A percentile compares a stretch with the other conserved stretches of the same genome.
phyloP scores from a whole-genome alignment of 2,797 vertebrate genomes.

The Muscicapa striata region DNA sequence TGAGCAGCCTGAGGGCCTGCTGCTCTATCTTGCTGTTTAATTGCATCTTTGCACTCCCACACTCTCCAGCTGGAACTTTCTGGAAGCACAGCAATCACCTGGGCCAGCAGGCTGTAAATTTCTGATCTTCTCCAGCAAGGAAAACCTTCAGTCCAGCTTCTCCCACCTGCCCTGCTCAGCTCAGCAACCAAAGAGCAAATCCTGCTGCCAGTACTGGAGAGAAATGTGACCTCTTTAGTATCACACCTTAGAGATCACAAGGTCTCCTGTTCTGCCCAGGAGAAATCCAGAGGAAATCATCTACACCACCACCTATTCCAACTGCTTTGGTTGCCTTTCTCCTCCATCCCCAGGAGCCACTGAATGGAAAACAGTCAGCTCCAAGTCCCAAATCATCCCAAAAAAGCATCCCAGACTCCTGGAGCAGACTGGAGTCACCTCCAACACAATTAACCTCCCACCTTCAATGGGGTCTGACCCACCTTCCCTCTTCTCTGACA shows the following conservation, averaged over 20 bases:
- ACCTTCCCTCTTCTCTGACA: not conserved
- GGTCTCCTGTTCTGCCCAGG: not conserved
- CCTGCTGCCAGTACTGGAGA: not conserved
- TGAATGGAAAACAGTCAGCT: not conserved
- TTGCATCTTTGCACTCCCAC: not conserved
- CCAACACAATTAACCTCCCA: not conserved
- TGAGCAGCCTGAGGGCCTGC: not conserved
- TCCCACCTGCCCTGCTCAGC: not conserved
- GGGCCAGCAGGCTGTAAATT: not conserved
- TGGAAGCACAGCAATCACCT: not conserved
- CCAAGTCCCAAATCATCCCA: not conserved
- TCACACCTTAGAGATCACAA: not conserved
- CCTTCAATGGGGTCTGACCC: rapidly evolving
- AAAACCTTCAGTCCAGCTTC: not conserved
- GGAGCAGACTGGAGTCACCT: not conserved
- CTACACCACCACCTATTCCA: not conserved
- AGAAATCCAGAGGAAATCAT: not conserved
- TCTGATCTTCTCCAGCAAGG: slow-evolving; percentile 13
- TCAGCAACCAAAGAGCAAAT: not conserved
- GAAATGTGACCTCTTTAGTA: rapidly evolving
- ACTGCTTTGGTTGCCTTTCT: not conserved
- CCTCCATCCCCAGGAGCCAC: not conserved
- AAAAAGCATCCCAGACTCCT: not conserved
- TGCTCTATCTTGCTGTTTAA: not conserved
- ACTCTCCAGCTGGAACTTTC: not conserved